These are phyloP conservation scores for Anodontia alba DNA, from an alignment of 2,888 invertebrate genomes.

Conservation along the genomic window DNA sequence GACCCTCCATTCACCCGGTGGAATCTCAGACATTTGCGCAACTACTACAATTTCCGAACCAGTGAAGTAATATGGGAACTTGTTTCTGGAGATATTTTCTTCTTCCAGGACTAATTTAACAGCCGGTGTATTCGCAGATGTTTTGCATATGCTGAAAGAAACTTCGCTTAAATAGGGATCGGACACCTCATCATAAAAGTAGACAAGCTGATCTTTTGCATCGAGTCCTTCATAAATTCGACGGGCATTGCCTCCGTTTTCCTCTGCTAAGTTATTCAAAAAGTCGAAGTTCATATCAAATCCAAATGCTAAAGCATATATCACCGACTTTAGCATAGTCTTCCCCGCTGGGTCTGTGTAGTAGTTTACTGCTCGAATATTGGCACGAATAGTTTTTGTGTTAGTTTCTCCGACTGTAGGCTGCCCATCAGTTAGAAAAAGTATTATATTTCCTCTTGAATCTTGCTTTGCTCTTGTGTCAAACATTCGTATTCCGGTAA, in stretches of 20 bases:
- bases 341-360: background rate
- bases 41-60: background rate
- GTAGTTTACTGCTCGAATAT: background rate
- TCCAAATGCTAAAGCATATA: background rate
- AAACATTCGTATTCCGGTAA: background rate
- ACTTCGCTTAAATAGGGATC: background rate
- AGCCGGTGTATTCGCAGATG: background rate
- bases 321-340: background rate
- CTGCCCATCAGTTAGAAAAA: background rate
- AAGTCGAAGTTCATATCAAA: background rate
- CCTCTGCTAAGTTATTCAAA: background rate
- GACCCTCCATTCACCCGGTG: background rate
- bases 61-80: background rate
- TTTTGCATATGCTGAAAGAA: background rate
- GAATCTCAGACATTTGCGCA: background rate
- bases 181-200: background rate
- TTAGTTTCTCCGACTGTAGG: background rate
- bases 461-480: background rate
- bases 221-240: background rate
- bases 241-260: background rate
- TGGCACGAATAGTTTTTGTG: background rate
- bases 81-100: background rate
- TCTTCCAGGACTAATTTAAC: background rate
- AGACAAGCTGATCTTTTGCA: background rate
- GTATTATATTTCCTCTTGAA: background rate